Base-by-base conservation (phyloP, 2,797 vertebrate genomes). In the Prunella strophiata region DNA sequence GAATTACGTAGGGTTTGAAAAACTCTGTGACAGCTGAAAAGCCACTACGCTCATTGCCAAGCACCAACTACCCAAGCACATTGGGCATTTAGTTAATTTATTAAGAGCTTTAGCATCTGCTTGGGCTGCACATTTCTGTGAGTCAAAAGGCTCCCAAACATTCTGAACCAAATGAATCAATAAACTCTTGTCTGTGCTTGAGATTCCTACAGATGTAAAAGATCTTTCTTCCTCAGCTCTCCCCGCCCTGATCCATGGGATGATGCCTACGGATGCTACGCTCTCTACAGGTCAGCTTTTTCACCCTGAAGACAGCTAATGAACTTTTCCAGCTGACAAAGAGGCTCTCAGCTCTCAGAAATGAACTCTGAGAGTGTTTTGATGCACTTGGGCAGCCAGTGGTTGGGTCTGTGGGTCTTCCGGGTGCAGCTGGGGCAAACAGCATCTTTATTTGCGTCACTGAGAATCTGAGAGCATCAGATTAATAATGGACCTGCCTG, bases 211-310 rank as follows among this genome's bases (percentile, higher is more conserved):
- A 10, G 21, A 75, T 6, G 12, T 17, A 71, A 0, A 2, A 38
- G 38, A 20, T 29, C 52, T 18, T 92, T 73, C 43, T n/a, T 72
- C 36, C 50, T 32, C 52, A 73, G 21, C 21, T 58, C 16, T 43
- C n/a, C 38, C 30, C 5, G 2, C n/a, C 22, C 27, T 16, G 9
- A 42, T 36, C 36, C 23, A 42, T 1, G 15, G 16, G 50, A 68
- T 13, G 29, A 36, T 7, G 10, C 3, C 1, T 9, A 40, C 0
- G 2, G 51, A 65, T 50, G 54, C 58, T 19, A 23, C 0, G 1
- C 9, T 34, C 18, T 71, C 25, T n/a, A 8, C 27, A 67, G 25
- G 42, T 86, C 77, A 79, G 50, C 38, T 89, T 73, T 58, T 63
- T 73, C 45, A 70, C 29, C 2, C 2, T 63, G 17, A 50, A 76